These are phyloP conservation scores for Prunella himalayana DNA, from an alignment of 2,113 vertebrate genomes.

Conservation along the genomic window DNA sequence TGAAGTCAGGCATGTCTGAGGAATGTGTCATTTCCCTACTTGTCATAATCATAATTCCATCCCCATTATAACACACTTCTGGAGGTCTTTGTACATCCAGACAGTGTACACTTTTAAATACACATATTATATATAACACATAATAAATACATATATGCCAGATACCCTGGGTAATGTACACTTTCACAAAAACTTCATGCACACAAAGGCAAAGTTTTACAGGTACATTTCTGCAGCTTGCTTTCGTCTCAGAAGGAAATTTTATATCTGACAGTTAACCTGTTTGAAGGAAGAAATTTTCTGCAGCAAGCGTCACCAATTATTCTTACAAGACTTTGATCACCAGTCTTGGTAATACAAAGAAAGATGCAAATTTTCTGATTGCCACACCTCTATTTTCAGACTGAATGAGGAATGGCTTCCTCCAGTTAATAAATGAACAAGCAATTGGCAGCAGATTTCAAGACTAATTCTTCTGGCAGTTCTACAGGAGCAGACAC, in stretches of 20 bases:
- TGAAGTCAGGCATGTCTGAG: background rate
- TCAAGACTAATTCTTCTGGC: background rate
- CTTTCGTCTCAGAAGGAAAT: background rate
- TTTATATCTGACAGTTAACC: background rate
- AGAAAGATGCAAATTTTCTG: background rate
- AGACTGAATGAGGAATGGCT: background rate
- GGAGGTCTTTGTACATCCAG: background rate
- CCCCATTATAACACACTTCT: background rate
- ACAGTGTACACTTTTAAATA: background rate
- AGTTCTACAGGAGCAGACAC: background rate
- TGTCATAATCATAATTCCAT: background rate
- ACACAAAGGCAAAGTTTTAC: background rate
- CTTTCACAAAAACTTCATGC: background rate
- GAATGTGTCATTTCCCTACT: background rate
- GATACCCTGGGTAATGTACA: background rate
- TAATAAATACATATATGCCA: background rate
- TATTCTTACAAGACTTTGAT: constrained; percentile 3
- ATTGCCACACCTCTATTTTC: background rate
- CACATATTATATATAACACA: background rate
- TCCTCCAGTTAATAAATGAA: background rate
- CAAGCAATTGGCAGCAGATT: background rate
- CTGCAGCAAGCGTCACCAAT: background rate
- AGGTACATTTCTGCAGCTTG: background rate
- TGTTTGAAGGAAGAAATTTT: background rate
- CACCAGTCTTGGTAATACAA: background rate